A percentile compares a stretch with the other conserved stretches of the same genome.
phyloP scores from a whole-genome alignment of 2,797 vertebrate species.

The Helarctos malayanus region DNA sequence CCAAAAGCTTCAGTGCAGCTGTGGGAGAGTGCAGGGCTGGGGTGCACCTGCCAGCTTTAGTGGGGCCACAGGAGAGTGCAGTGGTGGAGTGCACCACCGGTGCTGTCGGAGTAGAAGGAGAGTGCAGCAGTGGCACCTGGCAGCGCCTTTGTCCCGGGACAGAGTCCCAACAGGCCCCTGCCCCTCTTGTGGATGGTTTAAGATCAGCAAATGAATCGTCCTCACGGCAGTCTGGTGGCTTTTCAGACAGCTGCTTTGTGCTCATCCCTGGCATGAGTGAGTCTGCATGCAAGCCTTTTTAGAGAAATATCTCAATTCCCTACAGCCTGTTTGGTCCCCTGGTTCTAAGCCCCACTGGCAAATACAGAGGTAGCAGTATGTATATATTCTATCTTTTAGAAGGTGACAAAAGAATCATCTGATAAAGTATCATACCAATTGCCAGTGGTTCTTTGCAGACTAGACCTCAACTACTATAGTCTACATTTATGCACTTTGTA shows the following conservation, averaged over 20 bases:
- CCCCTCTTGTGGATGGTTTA: background rate
- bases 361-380: background rate
- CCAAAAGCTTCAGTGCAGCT: background rate
- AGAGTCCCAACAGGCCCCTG: background rate
- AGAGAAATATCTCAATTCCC: background rate
- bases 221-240: background rate
- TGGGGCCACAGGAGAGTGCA: background rate
- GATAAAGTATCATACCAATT: background rate
- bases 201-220: background rate
- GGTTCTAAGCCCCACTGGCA: background rate
- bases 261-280: background rate
- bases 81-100: background rate
- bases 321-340: background rate
- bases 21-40: background rate
- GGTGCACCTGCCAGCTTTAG: background rate
- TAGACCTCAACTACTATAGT: background rate
- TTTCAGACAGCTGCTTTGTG: background rate
- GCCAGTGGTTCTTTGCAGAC: background rate
- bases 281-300: background rate
- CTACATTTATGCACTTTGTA: constrained; percentile 13
- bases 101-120: background rate
- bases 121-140: background rate
- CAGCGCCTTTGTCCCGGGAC: background rate
- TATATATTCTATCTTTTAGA: background rate
- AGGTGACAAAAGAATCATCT: background rate